Conservation (phyloP, 1,140 invertebrate species). For the Ditylenchus dipsaci region DNA sequence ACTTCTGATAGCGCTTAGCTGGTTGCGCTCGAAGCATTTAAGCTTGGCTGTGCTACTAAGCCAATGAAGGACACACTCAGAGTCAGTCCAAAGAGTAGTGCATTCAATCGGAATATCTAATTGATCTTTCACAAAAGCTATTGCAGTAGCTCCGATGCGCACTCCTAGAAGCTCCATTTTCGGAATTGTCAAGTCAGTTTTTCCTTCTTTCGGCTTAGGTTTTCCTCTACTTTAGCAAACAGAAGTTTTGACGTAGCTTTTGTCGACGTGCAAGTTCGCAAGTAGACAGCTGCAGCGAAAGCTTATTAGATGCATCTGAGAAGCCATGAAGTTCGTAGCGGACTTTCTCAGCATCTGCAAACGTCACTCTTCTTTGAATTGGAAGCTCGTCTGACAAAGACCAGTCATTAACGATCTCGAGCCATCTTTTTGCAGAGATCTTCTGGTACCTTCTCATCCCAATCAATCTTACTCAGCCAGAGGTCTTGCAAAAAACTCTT, state of each 20-base stretch:
- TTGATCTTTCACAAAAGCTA: not conserved
- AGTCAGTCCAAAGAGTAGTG: slow-evolving; percentile 27
- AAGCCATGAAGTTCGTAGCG: slow-evolving; percentile 24
- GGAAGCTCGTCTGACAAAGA: too few relatives aligned
- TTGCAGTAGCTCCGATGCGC: not conserved
- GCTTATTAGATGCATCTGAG: slow-evolving; percentile 20
- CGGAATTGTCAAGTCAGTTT: slow-evolving; percentile 24
- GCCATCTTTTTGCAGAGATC: too few relatives aligned
- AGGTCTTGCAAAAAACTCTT: slow-evolving; percentile 32
- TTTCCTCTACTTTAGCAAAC: slow-evolving; percentile 10
- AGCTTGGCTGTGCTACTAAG: not conserved
- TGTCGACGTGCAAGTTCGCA: not conserved
- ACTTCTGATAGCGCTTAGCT: not conserved
- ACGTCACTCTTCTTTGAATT: not conserved
- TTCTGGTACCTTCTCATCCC: too few relatives aligned
- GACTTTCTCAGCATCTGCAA: not conserved
- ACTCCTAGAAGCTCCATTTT: slow-evolving; percentile 31
- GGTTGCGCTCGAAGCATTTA: slow-evolving; percentile 12
- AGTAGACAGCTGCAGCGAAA: slow-evolving; percentile 26
- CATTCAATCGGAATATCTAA: not conserved
- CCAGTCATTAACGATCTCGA: too few relatives aligned
- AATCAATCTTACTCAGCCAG: slow-evolving; percentile 16
- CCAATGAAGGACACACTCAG: slow-evolving; percentile 16
- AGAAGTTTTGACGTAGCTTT: not conserved
- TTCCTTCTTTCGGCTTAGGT: not conserved